Base-by-base conservation (phyloP, 2,797 vertebrate genomes). In the Phoxinus dragarum region DNA sequence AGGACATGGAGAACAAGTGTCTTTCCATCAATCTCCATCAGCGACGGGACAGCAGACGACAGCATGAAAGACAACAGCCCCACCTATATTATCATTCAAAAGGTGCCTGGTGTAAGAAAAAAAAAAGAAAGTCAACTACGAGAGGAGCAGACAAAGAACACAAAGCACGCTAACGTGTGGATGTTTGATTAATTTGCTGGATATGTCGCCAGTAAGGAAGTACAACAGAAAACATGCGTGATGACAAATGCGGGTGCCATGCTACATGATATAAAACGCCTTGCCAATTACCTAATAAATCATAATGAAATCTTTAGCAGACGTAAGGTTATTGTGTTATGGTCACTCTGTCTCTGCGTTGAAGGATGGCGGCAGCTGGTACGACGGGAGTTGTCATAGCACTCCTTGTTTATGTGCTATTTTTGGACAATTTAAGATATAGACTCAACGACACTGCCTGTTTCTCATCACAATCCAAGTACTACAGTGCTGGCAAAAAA, bases 261-360 rank as follows among this genome's bases (percentile, higher is more conserved):
- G 81, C 61, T 59, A 81, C 56, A 72, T 80, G 88, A 89, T 85
- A 82, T 86, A 85, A 86, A 91, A 80, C 38, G 80, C 81, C 84
- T 88, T 76, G 83, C 84, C 88, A 89, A 90, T 91, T 90, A 88
- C 86, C 86, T 86, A 88, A 90, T 90, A 89, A 88, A 90, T 89
- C 84, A 88, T 78, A 87, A 90, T 84, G 49, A 85, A 88, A 82
- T 68, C 54, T 87, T 86, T 67, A 78, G 68, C n/a, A 68, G 80
- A 87, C 59, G 68, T 79, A 59, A 82, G 84, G 86, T 83, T 64
- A 83, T 67, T 78, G 52, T 64, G 69, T n/a, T n/a, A n/a, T n/a
- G n/a, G n/a, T n/a, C n/a, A n/a, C n/a, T n/a, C n/a, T n/a, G n/a
- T n/a, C n/a, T n/a, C n/a, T n/a, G n/a, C n/a, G n/a, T n/a, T n/a